Base-by-base conservation (phyloP, 2,888 invertebrate species). In the Leptopilina myrica region DNA sequence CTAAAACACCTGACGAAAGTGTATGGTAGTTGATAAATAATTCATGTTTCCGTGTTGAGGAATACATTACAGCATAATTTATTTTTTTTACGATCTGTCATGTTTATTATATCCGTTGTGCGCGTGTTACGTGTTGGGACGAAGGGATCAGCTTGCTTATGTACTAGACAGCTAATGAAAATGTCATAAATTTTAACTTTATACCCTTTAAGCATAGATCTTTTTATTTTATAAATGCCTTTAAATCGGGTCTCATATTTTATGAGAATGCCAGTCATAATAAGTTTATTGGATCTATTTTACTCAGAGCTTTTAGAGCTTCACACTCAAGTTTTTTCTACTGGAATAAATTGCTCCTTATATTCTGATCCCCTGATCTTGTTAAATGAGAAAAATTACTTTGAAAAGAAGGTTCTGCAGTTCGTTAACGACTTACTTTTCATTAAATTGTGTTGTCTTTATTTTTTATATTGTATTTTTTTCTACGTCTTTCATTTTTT, bases 261-360 rank as follows among this genome's bases (percentile, higher is more conserved):
- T 56, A 56, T 73, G n/a, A 14, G n/a, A 73, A 73, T 73, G n/a
- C 33, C 53, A 40, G 73, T 40, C 73, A n/a, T 73, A 73, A 73
- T 56, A 56, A 11, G n/a, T 73, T 73, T 56, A 53, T 14, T 56
- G 33, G 33, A 56, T 53, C 33, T 56, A 73, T 73, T 73, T 56
- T 33, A 73, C 73, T 9, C 73, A 33, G 53, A 12, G 26, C 69
- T 69, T 69, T 69, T 26, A 53, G 53, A 53, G 53, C 67, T 67
- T 67, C 49, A 46, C 20, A 49, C 67, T 26, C 26, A 69, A 69
- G 69, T 53, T 20, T 49, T 26, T 69, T 69, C 43, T 66, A 9
- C 8, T 8, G 26, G 53, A 53, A 53, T 14, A 69, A 49, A 49
- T 49, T 53, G 53, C 12, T 15, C 15, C 66, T 66, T 40, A 59